Percentiles rank a stretch among this genome's conserved stretches.
phyloP scores from a whole-genome alignment of 2,113 vertebrate genomes.

The Narcine bancroftii region DNA sequence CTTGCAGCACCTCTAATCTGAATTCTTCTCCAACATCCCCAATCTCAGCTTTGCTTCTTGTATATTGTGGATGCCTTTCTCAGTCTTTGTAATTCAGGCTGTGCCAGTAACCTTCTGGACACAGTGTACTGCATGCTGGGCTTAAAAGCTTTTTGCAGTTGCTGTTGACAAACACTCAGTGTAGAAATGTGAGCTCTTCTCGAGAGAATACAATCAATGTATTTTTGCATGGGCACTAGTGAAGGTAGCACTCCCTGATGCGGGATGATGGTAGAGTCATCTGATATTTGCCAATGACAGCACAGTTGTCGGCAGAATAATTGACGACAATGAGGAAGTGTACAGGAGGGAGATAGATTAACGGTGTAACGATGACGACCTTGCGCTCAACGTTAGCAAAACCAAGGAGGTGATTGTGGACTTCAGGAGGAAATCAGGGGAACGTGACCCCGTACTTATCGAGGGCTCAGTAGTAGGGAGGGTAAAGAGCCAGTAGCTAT shows the following conservation, averaged over 20 bases:
- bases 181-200: neutral
- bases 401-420: no score
- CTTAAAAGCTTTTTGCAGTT: neutral
- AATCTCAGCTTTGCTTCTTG: no score
- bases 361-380: no score
- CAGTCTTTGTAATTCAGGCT: neutral
- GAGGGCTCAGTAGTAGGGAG: no score
- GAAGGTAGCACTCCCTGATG: neutral
- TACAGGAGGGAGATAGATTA: no score
- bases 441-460: no score
- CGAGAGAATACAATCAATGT: neutral
- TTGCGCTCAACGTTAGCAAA: no score
- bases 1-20: neutral
- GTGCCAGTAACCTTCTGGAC: neutral
- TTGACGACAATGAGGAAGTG: no score
- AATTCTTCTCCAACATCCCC: neutral
- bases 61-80: neutral
- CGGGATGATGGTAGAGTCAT: neutral
- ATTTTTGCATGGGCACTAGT: neutral
- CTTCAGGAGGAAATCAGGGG: no score
- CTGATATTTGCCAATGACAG: neutral
- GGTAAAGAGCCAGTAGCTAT: no score
- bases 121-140: neutral
- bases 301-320: no score
- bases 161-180: neutral